phyloP scores from a whole-genome alignment of 2,113 vertebrate species.

The Dasyurus viverrinus region DNA sequence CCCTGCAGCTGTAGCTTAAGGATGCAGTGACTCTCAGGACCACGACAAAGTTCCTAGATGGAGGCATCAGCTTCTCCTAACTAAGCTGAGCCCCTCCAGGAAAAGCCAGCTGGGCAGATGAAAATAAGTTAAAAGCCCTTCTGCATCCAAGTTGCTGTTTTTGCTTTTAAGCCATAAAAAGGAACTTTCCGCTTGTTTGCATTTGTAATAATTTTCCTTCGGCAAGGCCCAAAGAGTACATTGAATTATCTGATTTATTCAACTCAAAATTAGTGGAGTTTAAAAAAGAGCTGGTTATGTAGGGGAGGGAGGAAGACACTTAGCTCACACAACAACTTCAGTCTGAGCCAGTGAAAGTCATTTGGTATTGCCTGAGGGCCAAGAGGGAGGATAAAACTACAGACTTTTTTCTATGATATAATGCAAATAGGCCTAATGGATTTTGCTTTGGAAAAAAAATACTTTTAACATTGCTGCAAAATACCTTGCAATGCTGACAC shows the following conservation, averaged over 20 bases:
- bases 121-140: slow-evolving; percentile 44
- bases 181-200: slow-evolving; percentile 4
- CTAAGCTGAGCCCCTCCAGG: background rate
- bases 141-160: slow-evolving; percentile 16
- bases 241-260: slow-evolving; percentile 60
- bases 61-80: background rate
- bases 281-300: too few species aligned
- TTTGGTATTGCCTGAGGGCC: slow-evolving; percentile 65
- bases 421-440: slow-evolving; percentile 60
- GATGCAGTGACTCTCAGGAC: background rate
- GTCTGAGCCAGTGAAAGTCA: slow-evolving; percentile 49
- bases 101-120: background rate
- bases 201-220: slow-evolving; percentile 13
- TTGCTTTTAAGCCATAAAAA: slow-evolving; percentile 50
- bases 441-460: slow-evolving; percentile 38
- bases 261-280: slow-evolving; percentile 48
- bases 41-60: background rate
- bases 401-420: slow-evolving; percentile 56
- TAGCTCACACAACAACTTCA: slow-evolving; percentile 55
- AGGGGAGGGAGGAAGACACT: background rate
- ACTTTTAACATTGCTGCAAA: slow-evolving; percentile 65
- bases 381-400: slow-evolving; percentile 58
- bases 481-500: slow-evolving; percentile 64
- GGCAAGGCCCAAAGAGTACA: slow-evolving; percentile 38
- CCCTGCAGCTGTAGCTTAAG: background rate